A percentile compares a stretch with the other conserved stretches of the same genome.
Evolutionary conservation across 2,797 vertebrate genomes (phyloP).

Genomic region (Stomatorhinus walkeri): DNA sequence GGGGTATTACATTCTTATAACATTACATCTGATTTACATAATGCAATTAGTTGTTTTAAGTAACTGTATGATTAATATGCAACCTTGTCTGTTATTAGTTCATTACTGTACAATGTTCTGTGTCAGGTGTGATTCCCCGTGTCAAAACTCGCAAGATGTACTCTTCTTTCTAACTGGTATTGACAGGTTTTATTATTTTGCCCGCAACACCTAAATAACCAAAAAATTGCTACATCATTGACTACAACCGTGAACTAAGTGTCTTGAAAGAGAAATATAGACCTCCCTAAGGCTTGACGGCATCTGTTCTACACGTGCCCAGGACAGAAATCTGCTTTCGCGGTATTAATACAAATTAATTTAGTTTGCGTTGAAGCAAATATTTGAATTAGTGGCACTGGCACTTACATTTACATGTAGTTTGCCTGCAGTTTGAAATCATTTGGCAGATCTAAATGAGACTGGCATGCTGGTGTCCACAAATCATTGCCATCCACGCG

Average conservation of each 20-base stretch:
- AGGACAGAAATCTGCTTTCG: slow-evolving; percentile 50
- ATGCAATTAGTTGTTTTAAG: slow-evolving; percentile 8
- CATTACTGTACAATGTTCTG: neutral
- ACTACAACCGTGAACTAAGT: slow-evolving; percentile 46
- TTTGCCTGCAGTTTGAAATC: slow-evolving; percentile 26
- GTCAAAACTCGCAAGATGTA: slow-evolving; percentile 39
- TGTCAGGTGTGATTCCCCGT: neutral
- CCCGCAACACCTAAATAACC: slow-evolving; percentile 55
- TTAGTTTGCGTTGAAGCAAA: slow-evolving; percentile 50
- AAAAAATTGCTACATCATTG: slow-evolving; percentile 49
- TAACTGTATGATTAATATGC: slow-evolving; percentile 13
- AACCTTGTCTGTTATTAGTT: slow-evolving; percentile 11
- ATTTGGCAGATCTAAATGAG: slow-evolving; percentile 11
- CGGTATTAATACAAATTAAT: slow-evolving; percentile 59
- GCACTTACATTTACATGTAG: slow-evolving; percentile 43
- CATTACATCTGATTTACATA: slow-evolving; percentile 15
- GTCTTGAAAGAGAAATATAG: slow-evolving; percentile 50
- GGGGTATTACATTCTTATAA: slow-evolving; percentile 12
- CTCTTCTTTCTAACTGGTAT: slow-evolving; percentile 35
- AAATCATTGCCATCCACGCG: neutral
- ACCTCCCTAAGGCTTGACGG: slow-evolving; percentile 58
- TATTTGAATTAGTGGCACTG: slow-evolving; percentile 52
- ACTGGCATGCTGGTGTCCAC: neutral
- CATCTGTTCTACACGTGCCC: slow-evolving; percentile 60
- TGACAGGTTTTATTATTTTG: slow-evolving; percentile 54